Conservation (phyloP, 2,888 invertebrate genomes). For the Melieria omissa region DNA sequence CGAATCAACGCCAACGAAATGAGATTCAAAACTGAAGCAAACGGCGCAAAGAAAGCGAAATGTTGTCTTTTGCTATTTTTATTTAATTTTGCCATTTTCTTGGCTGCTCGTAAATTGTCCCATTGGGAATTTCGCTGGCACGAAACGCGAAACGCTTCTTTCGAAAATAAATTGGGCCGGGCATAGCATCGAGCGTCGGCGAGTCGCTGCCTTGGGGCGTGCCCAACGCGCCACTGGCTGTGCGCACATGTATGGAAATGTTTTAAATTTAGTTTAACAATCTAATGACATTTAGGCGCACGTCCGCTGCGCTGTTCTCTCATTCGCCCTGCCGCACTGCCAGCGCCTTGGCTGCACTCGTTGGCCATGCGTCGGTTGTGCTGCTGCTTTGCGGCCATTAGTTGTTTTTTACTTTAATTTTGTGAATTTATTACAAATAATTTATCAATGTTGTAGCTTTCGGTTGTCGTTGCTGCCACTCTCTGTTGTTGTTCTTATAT, state of each 20-base stretch:
- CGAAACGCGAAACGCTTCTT: not conserved
- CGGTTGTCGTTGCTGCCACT: conserved; percentile 9
- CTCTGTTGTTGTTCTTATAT: conserved; percentile 30
- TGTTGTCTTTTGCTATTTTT: conserved; percentile 44
- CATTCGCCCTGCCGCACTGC: not conserved
- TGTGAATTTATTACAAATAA: conserved; percentile 61
- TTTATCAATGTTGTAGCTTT: conserved; percentile 55
- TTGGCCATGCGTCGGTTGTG: conserved; percentile 3
- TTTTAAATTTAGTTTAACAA: conserved; percentile 34
- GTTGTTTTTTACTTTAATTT: conserved; percentile 38
- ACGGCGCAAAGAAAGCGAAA: not conserved
- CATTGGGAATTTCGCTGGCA: conserved; percentile 49
- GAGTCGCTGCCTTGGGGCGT: not conserved
- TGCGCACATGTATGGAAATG: conserved; percentile 8
- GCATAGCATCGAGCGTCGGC: conserved; percentile 31
- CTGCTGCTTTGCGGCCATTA: not conserved
- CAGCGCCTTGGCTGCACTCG: not conserved
- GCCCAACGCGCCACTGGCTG: conserved; percentile 13
- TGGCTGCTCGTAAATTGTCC: conserved; percentile 52
- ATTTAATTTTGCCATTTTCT: conserved; percentile 50
- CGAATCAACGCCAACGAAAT: not conserved
- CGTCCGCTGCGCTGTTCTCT: not conserved
- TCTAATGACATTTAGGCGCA: conserved; percentile 24
- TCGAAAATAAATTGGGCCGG: conserved; percentile 47
- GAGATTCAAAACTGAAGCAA: not conserved